phyloP scores from a whole-genome alignment of 2,888 invertebrate species.

The Dione vanillae region DNA sequence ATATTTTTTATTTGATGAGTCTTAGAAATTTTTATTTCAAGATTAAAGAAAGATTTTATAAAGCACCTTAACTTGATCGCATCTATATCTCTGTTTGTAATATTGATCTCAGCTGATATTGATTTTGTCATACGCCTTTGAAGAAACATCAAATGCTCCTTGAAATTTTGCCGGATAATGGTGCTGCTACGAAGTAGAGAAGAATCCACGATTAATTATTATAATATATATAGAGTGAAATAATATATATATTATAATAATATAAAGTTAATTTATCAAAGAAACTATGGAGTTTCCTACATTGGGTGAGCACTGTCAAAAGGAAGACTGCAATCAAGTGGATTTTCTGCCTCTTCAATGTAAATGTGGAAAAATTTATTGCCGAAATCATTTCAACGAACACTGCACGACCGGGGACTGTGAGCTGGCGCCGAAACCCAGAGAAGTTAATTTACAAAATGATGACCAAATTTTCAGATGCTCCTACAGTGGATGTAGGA shows the following conservation, averaged over 20 bases:
- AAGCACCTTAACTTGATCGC: slow-evolving; percentile 10
- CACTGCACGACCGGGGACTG: slow-evolving; percentile 83
- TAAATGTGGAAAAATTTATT: slow-evolving; percentile 86
- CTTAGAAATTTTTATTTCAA: no score
- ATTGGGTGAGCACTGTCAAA: slow-evolving; percentile 87
- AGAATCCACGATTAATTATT: not conserved
- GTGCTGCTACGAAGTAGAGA: not conserved
- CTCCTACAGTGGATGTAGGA: slow-evolving; percentile 83
- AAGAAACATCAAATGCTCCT: not conserved
- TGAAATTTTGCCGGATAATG: not conserved
- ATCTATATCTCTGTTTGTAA: not conserved
- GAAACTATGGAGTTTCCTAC: slow-evolving; percentile 88
- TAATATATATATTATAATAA: not conserved
- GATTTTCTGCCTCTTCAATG: slow-evolving; percentile 90
- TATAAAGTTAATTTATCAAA: not conserved
- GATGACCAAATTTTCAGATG: slow-evolving; percentile 81
- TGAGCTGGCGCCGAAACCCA: slow-evolving; percentile 69
- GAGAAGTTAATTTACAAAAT: slow-evolving; percentile 67
- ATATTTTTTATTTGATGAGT: no score
- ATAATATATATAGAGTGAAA: not conserved
- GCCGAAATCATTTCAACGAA: slow-evolving; percentile 86
- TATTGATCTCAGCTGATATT: slow-evolving; percentile 26
- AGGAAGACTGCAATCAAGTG: slow-evolving; percentile 85
- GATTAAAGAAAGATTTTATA: not conserved
- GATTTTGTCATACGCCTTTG: slow-evolving; percentile 15